phyloP scores from a whole-genome alignment of 2,797 vertebrate genomes.

The Lutjanus argentimaculatus region DNA sequence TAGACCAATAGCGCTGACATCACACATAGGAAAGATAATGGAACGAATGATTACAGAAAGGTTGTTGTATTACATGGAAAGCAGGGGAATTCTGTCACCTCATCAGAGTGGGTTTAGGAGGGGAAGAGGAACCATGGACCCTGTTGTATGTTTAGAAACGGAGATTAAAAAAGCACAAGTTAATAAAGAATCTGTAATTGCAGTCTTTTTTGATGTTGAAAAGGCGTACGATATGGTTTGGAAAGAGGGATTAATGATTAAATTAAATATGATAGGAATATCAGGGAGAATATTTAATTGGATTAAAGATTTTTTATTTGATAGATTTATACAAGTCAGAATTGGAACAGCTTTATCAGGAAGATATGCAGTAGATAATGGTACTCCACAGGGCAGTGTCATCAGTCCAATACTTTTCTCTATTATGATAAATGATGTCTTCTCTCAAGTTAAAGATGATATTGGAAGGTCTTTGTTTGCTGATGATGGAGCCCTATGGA shows the following conservation, averaged over 20 bases:
- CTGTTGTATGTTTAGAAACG: not conserved
- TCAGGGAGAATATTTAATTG: too few relatives aligned
- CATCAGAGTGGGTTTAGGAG: conserved; percentile 15
- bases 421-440: too few relatives aligned
- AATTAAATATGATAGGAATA: too few relatives aligned
- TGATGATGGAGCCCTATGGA: too few relatives aligned
- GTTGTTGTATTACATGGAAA: too few relatives aligned
- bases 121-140: conserved; percentile 11
- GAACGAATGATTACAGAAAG: conserved; percentile 6
- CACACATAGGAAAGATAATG: conserved; percentile 16
- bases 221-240: conserved; percentile 6
- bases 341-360: not conserved
- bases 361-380: not conserved
- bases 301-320: not conserved
- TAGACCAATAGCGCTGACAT: not conserved
- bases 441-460: too few relatives aligned
- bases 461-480: too few relatives aligned
- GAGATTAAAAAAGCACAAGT: too few relatives aligned
- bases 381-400: conserved; percentile 1
- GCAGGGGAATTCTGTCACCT: not conserved
- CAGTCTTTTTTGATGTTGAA: too few relatives aligned
- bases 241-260: not conserved
- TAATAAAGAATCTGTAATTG: too few relatives aligned
- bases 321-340: not conserved
- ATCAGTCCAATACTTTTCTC: not conserved